A percentile compares a stretch with the other conserved stretches of the same genome.
Conservation (phyloP, 1,140 invertebrate species). For the Archivesica marissinica region DNA sequence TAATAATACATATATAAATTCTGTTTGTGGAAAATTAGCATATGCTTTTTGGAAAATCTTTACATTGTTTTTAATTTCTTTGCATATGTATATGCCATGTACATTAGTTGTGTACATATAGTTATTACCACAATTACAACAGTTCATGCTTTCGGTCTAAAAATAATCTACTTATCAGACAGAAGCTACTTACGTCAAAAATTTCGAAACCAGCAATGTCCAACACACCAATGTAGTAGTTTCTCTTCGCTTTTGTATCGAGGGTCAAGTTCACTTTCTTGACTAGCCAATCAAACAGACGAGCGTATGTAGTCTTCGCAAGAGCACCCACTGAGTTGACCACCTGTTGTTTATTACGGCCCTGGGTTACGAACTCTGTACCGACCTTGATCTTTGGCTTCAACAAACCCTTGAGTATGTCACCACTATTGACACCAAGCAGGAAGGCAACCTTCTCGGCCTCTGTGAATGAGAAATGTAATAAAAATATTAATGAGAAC, state of each 20-base stretch:
- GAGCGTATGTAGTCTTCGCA: conserved; percentile 97
- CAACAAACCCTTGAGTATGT: conserved; percentile 86
- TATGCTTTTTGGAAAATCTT: too few relatives aligned
- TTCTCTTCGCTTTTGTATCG: conserved; percentile 98
- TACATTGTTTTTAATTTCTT: too few relatives aligned
- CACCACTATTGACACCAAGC: conserved; percentile 87
- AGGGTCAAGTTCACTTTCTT: conserved; percentile 99
- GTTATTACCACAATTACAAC: too few relatives aligned
- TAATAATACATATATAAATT: background rate
- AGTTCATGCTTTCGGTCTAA: too few relatives aligned
- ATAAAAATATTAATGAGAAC: too few relatives aligned
- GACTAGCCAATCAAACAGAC: conserved; percentile 98
- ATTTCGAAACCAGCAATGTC: conserved; percentile 99
- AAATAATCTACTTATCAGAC: background rate
- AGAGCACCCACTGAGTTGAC: conserved; percentile 97
- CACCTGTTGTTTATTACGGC: conserved; percentile 97
- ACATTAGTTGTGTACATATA: too few relatives aligned
- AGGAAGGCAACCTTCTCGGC: conserved; percentile 96
- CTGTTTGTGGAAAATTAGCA: background rate
- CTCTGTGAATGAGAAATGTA: conserved; percentile 87
- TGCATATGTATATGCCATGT: too few relatives aligned
- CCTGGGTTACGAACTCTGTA: conserved; percentile 98
- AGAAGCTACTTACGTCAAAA: conserved; percentile 94
- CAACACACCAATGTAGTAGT: conserved; percentile 99
- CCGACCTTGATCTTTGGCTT: conserved; percentile 87